Evolutionary conservation across 1,140 invertebrate genomes (phyloP).

Genomic region (Ylistrum balloti): DNA sequence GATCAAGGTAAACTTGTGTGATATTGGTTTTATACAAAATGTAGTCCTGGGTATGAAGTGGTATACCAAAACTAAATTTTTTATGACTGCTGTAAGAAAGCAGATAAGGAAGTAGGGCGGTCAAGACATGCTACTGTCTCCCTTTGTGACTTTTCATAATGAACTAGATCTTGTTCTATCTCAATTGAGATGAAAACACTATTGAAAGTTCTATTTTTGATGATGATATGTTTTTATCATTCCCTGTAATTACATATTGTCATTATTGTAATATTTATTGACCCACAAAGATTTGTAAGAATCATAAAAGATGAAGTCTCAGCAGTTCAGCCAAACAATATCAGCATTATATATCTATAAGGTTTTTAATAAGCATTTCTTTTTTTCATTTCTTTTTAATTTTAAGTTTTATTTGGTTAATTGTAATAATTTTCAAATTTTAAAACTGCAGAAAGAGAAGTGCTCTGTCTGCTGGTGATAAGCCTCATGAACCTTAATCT

Average conservation of each 20-base stretch:
- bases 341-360: too few species aligned
- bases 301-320: neutral
- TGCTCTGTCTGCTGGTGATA: too few species aligned
- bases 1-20: neutral
- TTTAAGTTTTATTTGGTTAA: too few species aligned
- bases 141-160: neutral
- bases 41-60: neutral
- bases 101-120: neutral
- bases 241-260: neutral
- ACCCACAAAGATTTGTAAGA: neutral
- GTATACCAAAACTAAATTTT: neutral
- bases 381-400: too few species aligned
- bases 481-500: too few species aligned
- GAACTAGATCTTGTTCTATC: neutral
- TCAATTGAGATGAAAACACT: neutral
- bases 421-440: too few species aligned
- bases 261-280: neutral
- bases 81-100: neutral
- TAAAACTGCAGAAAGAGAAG: too few species aligned
- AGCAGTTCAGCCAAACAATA: too few species aligned
- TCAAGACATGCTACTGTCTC: neutral
- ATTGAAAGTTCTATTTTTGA: neutral
- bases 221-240: neutral
- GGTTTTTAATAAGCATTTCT: too few species aligned
- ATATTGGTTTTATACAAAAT: constrained; percentile 11